These are phyloP conservation scores for Leucophenga montana DNA, from an alignment of 2,888 invertebrate species.

Conservation along the genomic window DNA sequence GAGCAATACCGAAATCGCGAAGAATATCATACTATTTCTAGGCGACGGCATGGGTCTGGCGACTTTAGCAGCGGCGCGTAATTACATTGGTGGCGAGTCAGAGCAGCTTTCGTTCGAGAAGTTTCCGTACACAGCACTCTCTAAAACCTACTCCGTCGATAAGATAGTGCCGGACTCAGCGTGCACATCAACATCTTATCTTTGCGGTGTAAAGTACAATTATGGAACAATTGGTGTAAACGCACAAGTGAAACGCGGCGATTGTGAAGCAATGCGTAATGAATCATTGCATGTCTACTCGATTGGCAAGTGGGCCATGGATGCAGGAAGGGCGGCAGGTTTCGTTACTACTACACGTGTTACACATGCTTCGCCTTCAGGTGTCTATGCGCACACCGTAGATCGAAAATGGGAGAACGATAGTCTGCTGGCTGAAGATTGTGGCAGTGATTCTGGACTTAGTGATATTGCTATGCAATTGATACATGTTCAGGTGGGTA, in stretches of 20 bases:
- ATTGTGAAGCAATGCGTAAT: conserved; percentile 78
- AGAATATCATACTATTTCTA: conserved; percentile 86
- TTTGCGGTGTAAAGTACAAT: conserved; percentile 86
- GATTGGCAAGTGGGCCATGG: conserved; percentile 81
- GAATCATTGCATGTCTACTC: conserved; percentile 78
- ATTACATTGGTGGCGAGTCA: conserved; percentile 84
- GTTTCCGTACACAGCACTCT: conserved; percentile 83
- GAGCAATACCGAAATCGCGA: conserved; percentile 75
- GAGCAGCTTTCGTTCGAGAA: conserved; percentile 81
- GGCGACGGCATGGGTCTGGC: conserved; percentile 92
- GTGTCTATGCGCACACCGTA: conserved; percentile 78
- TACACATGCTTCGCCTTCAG: conserved; percentile 85
- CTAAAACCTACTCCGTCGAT: conserved; percentile 84
- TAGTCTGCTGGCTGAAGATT: conserved; percentile 74
- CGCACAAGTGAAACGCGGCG: conserved; percentile 77
- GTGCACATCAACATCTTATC: conserved; percentile 85
- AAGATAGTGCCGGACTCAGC: conserved; percentile 88
- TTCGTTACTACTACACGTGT: conserved; percentile 85
- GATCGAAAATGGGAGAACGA: conserved; percentile 84
- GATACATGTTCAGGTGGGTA: conserved; percentile 79
- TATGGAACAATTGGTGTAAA: conserved; percentile 84
- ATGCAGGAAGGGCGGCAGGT: conserved; percentile 77
- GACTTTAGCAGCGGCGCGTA: conserved; percentile 84
- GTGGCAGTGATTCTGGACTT: conserved; percentile 73
- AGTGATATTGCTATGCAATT: conserved; percentile 84